These are phyloP conservation scores for Labeo calbasu DNA, from an alignment of 2,797 vertebrate species.

Conservation along the genomic window DNA sequence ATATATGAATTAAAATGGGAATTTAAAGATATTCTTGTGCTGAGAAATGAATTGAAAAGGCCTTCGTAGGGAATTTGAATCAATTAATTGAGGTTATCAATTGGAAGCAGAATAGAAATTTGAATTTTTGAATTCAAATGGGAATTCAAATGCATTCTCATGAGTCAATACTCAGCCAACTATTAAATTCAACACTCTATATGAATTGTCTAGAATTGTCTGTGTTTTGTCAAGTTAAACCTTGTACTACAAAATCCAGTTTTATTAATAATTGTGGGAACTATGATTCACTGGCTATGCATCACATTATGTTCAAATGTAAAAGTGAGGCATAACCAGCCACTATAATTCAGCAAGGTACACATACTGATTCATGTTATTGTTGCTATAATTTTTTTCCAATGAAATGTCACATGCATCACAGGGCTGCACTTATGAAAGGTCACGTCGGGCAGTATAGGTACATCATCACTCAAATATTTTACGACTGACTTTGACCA, in stretches of 20 bases:
- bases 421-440: constrained; percentile 14
- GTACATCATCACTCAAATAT: constrained; percentile 25
- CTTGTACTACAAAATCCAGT: background rate
- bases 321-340: constrained; percentile 5
- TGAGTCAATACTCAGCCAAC: background rate
- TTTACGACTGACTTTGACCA: constrained; percentile 11
- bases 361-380: constrained; percentile 9
- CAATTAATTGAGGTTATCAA: background rate
- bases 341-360: constrained; percentile 7
- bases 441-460: constrained; percentile 10
- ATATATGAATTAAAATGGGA: too few species aligned
- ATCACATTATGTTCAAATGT: constrained; percentile 13
- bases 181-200: background rate
- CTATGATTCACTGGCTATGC: constrained; percentile 10
- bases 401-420: constrained; percentile 26
- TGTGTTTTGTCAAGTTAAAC: background rate
- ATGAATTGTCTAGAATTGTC: background rate
- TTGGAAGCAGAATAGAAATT: too few species aligned
- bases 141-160: background rate
- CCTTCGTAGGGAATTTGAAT: background rate
- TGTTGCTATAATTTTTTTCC: background rate
- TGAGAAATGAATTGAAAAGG: background rate
- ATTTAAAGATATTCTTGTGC: too few species aligned
- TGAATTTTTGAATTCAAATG: too few species aligned
- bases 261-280: background rate